Base-by-base conservation (phyloP, 2,888 invertebrate genomes). In the Litoditis marina region DNA sequence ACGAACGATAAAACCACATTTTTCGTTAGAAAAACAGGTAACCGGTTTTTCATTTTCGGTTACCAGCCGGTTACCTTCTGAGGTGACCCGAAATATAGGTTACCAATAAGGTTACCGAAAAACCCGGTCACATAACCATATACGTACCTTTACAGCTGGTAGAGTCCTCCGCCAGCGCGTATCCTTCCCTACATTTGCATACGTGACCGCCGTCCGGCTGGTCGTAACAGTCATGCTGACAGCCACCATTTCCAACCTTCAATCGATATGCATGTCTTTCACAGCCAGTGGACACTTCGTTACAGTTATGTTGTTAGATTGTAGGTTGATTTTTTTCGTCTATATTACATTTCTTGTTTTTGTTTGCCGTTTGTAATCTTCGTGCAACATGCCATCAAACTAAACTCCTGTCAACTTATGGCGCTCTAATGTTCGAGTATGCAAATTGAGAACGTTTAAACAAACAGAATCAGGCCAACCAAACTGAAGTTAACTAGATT, bases 181-280 rank as follows among this genome's bases (percentile, higher is more conserved):
- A 81, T 19, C 79, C 79, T 27, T 74, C 70, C 31, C 74, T 61
- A 60, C 79, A 79, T 50, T 65, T 65, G 64, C 77, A 77, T 25
- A 69, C 55, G 30, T 69, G 71, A 2, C 69, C 72, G 2, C 75
- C 77, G 0, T 81, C 84, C 13, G 80, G 75, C 34, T 80, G 82
- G 66, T 85, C 84, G 52, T 81, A 77, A 77, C 87, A 87, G 56
- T 83, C 84, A 71, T 87, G 86, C 54, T 84, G 84, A 73, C 87
- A 87, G 3, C 86, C 86, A 5, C 86, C 87, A 75, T 86, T 86
- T 62, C 83, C 83, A 44, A 44, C 44, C n/a, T n/a, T n/a, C n/a
- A n/a, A n/a, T n/a, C n/a, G n/a, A n/a, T n/a, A n/a, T n/a, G n/a
- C n/a, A n/a, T n/a, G n/a, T n/a, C n/a, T n/a, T n/a, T 25, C 82